phyloP scores from a whole-genome alignment of 1,140 invertebrate genomes.

The Atta cephalotes region DNA sequence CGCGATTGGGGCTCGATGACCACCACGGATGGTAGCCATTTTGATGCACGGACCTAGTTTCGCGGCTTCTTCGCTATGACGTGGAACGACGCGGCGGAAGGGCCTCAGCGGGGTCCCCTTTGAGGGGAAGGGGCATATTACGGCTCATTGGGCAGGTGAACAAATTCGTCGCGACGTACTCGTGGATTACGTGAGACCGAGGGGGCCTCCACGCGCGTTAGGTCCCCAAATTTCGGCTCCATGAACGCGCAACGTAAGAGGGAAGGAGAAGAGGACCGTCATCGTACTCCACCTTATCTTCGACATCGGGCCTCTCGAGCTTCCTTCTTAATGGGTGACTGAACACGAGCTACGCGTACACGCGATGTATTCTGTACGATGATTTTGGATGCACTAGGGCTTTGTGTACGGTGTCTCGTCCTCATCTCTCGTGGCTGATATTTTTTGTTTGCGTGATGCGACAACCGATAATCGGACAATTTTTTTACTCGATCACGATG shows the following conservation, averaged over 20 bases:
- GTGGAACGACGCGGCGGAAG: constrained; percentile 35
- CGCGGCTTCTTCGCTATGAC: constrained; percentile 65
- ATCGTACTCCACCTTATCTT: constrained; percentile 75
- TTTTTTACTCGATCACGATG: not conserved
- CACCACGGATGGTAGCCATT: constrained; percentile 72
- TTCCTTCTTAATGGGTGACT: constrained; percentile 81
- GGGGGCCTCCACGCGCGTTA: constrained; percentile 60
- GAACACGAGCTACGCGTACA: constrained; percentile 73
- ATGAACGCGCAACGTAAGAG: constrained; percentile 22
- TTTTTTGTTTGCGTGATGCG: constrained; percentile 34
- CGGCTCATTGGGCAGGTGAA: constrained; percentile 79
- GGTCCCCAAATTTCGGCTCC: constrained; percentile 68
- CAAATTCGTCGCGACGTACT: constrained; percentile 81
- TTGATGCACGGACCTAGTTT: constrained; percentile 65
- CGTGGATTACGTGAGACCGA: constrained; percentile 76
- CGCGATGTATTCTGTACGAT: constrained; percentile 57
- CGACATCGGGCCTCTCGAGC: constrained; percentile 76
- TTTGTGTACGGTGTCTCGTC: constrained; percentile 30
- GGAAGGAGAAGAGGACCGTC: constrained; percentile 54
- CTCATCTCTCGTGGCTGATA: not conserved
- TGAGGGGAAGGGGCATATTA: constrained; percentile 68
- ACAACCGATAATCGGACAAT: constrained; percentile 22
- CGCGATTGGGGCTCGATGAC: constrained; percentile 10
- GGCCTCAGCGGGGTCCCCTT: not conserved
- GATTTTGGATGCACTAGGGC: constrained; percentile 14